These are phyloP conservation scores for Cygnus buccinator DNA, from an alignment of 2,113 vertebrate species.

Conservation along the genomic window DNA sequence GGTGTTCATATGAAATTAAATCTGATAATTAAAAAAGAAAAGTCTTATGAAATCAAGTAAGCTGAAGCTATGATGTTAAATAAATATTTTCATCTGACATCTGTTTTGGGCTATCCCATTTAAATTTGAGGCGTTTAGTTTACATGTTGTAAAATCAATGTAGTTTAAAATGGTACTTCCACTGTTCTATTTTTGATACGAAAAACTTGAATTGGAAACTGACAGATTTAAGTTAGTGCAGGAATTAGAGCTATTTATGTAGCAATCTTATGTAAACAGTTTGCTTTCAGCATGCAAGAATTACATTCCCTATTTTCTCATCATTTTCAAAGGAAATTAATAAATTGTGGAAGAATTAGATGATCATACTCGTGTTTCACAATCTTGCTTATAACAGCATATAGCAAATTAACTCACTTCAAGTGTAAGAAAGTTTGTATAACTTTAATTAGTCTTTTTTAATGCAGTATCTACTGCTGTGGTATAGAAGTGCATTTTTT, in stretches of 20 bases:
- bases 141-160: neutral
- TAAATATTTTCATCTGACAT: conserved; percentile 23
- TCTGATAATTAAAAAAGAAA: neutral
- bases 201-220: neutral
- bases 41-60: neutral
- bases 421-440: neutral
- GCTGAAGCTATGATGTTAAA: neutral
- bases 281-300: conserved; percentile 6
- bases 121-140: neutral
- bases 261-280: neutral
- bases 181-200: neutral
- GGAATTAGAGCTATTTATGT: conserved; percentile 17
- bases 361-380: neutral
- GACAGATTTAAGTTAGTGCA: neutral
- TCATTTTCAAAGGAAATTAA: conserved; percentile 22
- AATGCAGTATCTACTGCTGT: neutral
- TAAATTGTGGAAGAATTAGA: conserved; percentile 4
- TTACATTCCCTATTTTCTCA: conserved; percentile 15
- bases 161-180: neutral
- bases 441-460: neutral
- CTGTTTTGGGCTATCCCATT: neutral
- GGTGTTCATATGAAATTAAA: neutral
- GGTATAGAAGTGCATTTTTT: neutral
- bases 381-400: neutral
- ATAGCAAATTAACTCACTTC: neutral